These are phyloP conservation scores for Himalopsyche japonica DNA, from an alignment of 2,888 invertebrate genomes.

Conservation along the genomic window DNA sequence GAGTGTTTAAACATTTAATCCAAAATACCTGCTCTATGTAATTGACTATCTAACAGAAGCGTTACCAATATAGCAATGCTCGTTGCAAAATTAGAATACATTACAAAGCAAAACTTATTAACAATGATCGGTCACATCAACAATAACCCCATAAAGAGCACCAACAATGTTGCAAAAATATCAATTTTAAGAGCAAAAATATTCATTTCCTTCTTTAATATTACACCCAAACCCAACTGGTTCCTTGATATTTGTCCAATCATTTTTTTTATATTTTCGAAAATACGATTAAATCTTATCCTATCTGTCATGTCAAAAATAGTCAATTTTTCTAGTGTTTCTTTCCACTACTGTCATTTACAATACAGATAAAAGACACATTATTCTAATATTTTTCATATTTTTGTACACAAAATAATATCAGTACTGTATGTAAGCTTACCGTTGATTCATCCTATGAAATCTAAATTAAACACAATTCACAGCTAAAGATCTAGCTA, in stretches of 20 bases:
- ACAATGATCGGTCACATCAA: constrained; percentile 1
- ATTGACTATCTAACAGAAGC: constrained; percentile 38
- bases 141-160: constrained; percentile 31
- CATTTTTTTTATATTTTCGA: constrained; percentile 26
- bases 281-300: constrained; percentile 38
- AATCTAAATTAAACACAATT: background rate
- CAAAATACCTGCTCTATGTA: constrained; percentile 31
- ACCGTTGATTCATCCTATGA: background rate
- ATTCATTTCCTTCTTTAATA: constrained; percentile 11
- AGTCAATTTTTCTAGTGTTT: constrained; percentile 34
- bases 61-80: constrained; percentile 22
- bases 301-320: constrained; percentile 41
- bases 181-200: constrained; percentile 25
- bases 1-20: constrained; percentile 9
- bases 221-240: background rate
- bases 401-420: constrained; percentile 26
- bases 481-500: background rate
- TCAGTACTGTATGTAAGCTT: background rate
- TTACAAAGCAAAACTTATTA: constrained; percentile 18
- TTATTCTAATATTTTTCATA: constrained; percentile 19
- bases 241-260: constrained; percentile 9
- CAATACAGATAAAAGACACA: constrained; percentile 18
- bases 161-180: constrained; percentile 39
- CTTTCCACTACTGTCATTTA: constrained; percentile 31
- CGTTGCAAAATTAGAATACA: constrained; percentile 10